Conservation (phyloP, 1,140 invertebrate species). For the Rhyzopertha dominica region DNA sequence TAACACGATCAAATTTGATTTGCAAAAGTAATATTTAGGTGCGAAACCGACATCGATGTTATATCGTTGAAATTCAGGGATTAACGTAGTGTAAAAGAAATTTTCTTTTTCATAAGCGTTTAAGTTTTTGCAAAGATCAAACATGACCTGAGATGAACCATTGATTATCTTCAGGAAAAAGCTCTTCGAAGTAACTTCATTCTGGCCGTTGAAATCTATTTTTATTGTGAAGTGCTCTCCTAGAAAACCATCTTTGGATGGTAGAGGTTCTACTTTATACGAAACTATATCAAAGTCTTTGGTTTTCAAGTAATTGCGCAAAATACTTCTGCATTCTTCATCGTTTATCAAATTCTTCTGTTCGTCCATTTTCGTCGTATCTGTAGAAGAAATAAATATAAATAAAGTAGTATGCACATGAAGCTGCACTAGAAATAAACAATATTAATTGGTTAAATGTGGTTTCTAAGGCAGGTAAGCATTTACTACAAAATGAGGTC, state of each 20-base stretch:
- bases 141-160: constrained; percentile 11
- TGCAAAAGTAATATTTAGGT: constrained; percentile 20
- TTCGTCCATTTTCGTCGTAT: too few relatives aligned
- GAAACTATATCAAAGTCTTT: constrained; percentile 10
- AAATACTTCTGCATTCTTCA: constrained; percentile 14
- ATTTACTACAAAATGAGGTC: too few relatives aligned
- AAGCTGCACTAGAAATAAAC: too few relatives aligned
- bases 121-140: constrained; percentile 13
- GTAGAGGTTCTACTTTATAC: constrained; percentile 10
- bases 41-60: constrained; percentile 16
- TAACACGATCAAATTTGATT: constrained; percentile 19
- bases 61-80: constrained; percentile 11
- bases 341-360: too few relatives aligned
- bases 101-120: constrained; percentile 25
- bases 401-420: too few relatives aligned
- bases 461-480: too few relatives aligned
- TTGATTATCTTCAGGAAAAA: constrained; percentile 27
- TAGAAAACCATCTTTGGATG: constrained; percentile 18
- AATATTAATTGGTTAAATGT: too few relatives aligned
- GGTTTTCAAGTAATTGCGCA: constrained; percentile 8
- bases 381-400: too few relatives aligned
- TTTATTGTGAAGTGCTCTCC: constrained; percentile 20
- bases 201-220: constrained; percentile 13
- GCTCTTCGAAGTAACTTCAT: not conserved
- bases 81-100: constrained; percentile 16